Evolutionary conservation across 1,140 invertebrate species (phyloP), one percentile per base, ranked within the genome.

Genomic region (Hyles euphorbiae): DNA sequence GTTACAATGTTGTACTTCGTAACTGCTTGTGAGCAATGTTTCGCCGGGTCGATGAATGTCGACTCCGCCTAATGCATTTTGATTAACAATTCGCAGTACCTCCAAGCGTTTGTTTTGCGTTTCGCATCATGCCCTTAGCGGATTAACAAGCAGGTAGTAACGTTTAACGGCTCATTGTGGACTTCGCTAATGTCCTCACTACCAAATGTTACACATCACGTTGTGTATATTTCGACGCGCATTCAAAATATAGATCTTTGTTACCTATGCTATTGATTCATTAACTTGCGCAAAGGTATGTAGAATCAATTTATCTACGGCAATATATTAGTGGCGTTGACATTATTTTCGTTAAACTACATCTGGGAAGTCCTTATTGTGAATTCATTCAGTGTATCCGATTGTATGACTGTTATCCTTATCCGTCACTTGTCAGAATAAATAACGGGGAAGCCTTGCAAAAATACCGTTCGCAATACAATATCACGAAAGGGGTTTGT

Each of bases 161-260:
- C 61, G 50, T 59, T 78, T 86, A 77, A 88, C 79, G 83, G 82
- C 72, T 74, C 76, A 88, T 88, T 88, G 85, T 88, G 54, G 62
- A 69, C 50, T 77, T 78, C 53, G 72, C 76, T 81, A 83, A 78
- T 75, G 72, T 66, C 56, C 63, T 62, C 53, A 48, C 67, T 60
- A 65, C 65, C 65, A 68, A 72, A 69, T 66, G 58, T 60, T 61
- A 46, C 32, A 11, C 4, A 5, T 32, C 5, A 33, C 49, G 33
- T 32, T 51, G 11, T 47, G 5, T n/a, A n/a, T n/a, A 10, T 48
- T n/a, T 11, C n/a, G n/a, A 1, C 3, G 5, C 12, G 7, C n/a
- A 48, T 48, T n/a, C 2, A 48, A 10, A 48, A 48, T 10, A 22
- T 40, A 40, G 36, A 40, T 40, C 36, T 40, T 40, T 40, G 36